A percentile compares a stretch with the other conserved stretches of the same genome.
Conservation (phyloP, 2,797 vertebrate genomes). For the Lophius americanus region DNA sequence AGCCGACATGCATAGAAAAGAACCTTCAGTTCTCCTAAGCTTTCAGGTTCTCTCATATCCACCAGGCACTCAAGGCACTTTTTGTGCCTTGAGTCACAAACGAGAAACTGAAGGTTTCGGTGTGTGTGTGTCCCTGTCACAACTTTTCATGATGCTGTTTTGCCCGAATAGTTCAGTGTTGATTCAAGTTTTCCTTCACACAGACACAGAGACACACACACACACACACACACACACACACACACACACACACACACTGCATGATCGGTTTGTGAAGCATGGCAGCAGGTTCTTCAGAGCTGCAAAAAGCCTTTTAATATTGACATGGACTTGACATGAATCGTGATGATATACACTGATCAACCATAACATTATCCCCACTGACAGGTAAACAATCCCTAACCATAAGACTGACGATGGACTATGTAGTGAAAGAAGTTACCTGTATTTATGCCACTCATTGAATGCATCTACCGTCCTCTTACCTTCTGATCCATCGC, state of each 20-base stretch:
- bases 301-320: conserved; percentile 46
- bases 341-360: not conserved
- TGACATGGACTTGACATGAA: too few relatives aligned
- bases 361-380: too few relatives aligned
- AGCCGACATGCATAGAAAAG: not conserved
- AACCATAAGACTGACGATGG: too few relatives aligned
- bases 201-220: conserved; percentile 15
- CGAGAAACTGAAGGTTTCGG: conserved; percentile 35
- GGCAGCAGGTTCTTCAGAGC: conserved; percentile 61
- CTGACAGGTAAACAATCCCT: too few relatives aligned
- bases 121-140: conserved; percentile 39
- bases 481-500: conserved; percentile 6
- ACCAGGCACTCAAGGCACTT: conserved; percentile 9
- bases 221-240: conserved; percentile 13
- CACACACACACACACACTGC: conserved; percentile 35
- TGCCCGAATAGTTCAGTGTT: conserved; percentile 22
- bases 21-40: not conserved
- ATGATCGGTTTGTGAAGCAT: conserved; percentile 46
- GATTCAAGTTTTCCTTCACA: conserved; percentile 25
- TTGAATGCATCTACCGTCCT: too few relatives aligned
- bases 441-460: too few relatives aligned
- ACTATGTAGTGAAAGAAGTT: too few relatives aligned
- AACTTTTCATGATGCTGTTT: conserved; percentile 26
- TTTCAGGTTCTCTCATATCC: conserved; percentile 24
- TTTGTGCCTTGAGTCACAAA: conserved; percentile 19